A percentile compares a stretch with the other conserved stretches of the same genome.
These are phyloP conservation scores for Napeogenes sylphis DNA, from an alignment of 2,888 invertebrate genomes.

Conservation along the genomic window DNA sequence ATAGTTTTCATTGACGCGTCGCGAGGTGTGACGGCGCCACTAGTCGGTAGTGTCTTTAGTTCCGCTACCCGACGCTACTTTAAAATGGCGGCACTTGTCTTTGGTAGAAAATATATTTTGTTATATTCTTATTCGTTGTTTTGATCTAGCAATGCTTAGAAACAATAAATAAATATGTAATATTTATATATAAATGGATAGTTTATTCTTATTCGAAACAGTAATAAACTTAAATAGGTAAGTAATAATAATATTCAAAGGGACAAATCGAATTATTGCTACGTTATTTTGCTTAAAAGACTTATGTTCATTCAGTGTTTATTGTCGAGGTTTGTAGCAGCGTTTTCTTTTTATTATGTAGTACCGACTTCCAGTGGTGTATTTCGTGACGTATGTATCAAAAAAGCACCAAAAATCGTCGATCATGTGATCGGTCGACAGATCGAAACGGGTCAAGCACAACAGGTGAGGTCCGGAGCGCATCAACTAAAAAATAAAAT, in stretches of 20 bases:
- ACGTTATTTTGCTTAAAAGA: neutral
- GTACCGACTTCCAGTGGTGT: constrained; percentile 8
- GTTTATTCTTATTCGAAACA: too few species aligned
- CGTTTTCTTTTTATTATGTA: constrained; percentile 4
- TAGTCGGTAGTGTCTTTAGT: constrained; percentile 48
- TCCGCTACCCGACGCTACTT: constrained; percentile 66
- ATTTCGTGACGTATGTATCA: constrained; percentile 31
- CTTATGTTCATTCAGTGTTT: neutral
- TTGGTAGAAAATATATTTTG: constrained; percentile 5
- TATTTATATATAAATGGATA: too few species aligned
- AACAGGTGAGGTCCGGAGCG: constrained; percentile 75
- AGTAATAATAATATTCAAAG: too few species aligned
- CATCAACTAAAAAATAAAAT: constrained; percentile 79
- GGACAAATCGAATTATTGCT: neutral
- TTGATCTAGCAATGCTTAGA: too few species aligned
- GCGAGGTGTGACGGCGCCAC: constrained; percentile 47
- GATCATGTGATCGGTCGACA: constrained; percentile 71
- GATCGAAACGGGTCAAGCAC: constrained; percentile 76
- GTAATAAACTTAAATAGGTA: too few species aligned
- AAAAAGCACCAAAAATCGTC: constrained; percentile 65
- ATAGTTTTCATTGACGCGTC: constrained; percentile 55
- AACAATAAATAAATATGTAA: too few species aligned
- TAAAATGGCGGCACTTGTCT: constrained; percentile 50
- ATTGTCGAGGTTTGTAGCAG: neutral
- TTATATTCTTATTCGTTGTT: neutral